Evolutionary conservation across 92 coral and sea anemone genomes (phyloP), one percentile per base, ranked within the genome.

Genomic region (Epizoanthus ramosus): DNA sequence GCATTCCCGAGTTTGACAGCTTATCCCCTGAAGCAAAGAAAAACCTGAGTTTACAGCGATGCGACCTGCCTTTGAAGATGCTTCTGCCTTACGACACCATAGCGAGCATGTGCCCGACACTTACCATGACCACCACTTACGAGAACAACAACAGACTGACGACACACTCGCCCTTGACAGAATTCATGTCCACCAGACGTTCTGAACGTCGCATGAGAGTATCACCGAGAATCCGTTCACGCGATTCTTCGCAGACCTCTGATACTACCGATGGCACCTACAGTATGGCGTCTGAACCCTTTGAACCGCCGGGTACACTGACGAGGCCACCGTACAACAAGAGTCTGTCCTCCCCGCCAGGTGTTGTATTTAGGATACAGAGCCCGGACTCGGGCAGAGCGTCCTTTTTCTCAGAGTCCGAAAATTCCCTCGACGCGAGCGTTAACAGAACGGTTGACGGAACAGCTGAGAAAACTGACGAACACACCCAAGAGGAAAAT

Each of bases 11-110:
- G 50, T 83, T 61, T 71, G 85, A 71, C 19, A 57, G 73, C 75
- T 84, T 93, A n/a, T 93, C 97, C 8, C 92, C 89, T 2, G 89
- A 83, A 54, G 83, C 92, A 28, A 91, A 75, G 37, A 54, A 93
- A 25, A 89, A 74, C 41, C 79, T 83, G 14, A 93, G 97, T 52
- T 67, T 90, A 31, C 92, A 93, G 68, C 85, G 89, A 8, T 85
- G 66, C 59, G 87, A 84, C 17, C 86, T 80, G 41, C 79, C 75
- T 15, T 83, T 82, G 80, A 88, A 79, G 61, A 87, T 83, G 54
- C 79, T 81, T 9, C 79, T 90, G 64, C 89, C 97, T 13, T 91
- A 63, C 80, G 89, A 86, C 60, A 80, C 81, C 16, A 71, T 93
- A 39, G 83, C 89, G 45, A 50, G 81, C 23, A 83, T 93, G 97